These are phyloP conservation scores for Bergia puertoricense DNA, from an alignment of 92 coral and sea anemone genomes.

Conservation along the genomic window DNA sequence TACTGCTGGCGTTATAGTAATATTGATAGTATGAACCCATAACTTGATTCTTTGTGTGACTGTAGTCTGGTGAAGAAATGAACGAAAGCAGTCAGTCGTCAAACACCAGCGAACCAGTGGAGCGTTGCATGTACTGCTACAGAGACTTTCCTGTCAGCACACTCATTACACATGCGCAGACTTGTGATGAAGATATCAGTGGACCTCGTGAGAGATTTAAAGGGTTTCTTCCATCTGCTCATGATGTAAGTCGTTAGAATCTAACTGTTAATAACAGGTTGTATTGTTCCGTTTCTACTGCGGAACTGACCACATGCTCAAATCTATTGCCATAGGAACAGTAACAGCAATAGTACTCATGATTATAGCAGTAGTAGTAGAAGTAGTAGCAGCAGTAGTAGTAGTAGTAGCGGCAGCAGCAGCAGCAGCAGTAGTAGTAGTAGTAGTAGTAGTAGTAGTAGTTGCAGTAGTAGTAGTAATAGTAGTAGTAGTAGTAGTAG, in stretches of 20 bases:
- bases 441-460: too few relatives aligned
- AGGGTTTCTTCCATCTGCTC: slow-evolving; percentile 57
- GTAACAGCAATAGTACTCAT: too few relatives aligned
- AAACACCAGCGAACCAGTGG: slow-evolving; percentile 16
- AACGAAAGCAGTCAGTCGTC: slow-evolving; percentile 29
- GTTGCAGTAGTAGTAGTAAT: too few relatives aligned
- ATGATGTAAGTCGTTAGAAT: slow-evolving; percentile 44
- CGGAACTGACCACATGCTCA: background rate
- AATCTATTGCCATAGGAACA: too few relatives aligned
- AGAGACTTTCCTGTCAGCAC: slow-evolving; percentile 54
- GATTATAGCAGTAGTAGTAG: too few relatives aligned
- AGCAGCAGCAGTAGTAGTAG: too few relatives aligned
- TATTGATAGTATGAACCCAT: background rate
- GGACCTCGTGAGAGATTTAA: slow-evolving; percentile 62
- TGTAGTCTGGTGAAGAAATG: slow-evolving; percentile 4
- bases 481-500: too few relatives aligned
- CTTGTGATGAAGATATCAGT: slow-evolving; percentile 64
- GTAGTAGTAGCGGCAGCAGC: too few relatives aligned
- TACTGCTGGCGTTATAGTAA: background rate
- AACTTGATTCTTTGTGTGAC: background rate
- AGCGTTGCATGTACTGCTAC: slow-evolving; percentile 66
- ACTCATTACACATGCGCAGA: slow-evolving; percentile 59
- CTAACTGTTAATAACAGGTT: background rate
- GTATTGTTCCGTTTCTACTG: background rate
- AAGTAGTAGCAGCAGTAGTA: too few relatives aligned